Conservation (phyloP, 2,113 vertebrate species). For the Apodemus speciosus region DNA sequence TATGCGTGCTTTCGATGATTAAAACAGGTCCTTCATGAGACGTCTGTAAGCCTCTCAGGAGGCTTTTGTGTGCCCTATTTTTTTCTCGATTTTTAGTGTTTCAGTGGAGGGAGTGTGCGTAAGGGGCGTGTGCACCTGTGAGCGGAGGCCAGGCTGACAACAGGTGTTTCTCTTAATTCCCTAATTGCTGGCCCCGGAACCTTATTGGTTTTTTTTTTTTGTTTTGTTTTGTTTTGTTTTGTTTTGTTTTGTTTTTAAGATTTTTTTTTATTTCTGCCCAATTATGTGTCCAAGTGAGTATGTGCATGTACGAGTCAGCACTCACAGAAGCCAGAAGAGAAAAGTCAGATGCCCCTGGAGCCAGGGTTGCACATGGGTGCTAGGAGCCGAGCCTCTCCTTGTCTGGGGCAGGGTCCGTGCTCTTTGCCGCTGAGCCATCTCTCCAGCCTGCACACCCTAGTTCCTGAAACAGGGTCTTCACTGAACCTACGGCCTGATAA, state of each 20-base stretch:
- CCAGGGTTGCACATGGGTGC: not conserved
- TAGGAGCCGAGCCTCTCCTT: too few species aligned
- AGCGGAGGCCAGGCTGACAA: not conserved
- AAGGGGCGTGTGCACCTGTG: fast-evolving
- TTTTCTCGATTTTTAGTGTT: constrained; percentile 8
- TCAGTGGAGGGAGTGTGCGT: not conserved
- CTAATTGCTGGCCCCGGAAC: not conserved
- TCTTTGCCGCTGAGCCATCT: not conserved
- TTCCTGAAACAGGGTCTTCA: not conserved
- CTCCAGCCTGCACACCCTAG: not conserved
- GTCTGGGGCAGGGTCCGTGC: too few species aligned
- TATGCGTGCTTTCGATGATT: not conserved
- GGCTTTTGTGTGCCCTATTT: not conserved
- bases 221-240: not conserved
- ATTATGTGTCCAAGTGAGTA: not conserved
- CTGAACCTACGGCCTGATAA: not conserved
- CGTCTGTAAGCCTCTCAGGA: not conserved
- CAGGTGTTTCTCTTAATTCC: not conserved
- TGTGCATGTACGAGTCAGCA: not conserved
- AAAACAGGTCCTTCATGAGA: not conserved
- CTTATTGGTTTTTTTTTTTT: too few species aligned
- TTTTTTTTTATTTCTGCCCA: not conserved
- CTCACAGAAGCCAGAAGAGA: not conserved
- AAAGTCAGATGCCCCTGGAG: not conserved
- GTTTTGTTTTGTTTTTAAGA: not conserved